Base-by-base conservation (phyloP, 2,113 vertebrate species). In the Petroica traversi region DNA sequence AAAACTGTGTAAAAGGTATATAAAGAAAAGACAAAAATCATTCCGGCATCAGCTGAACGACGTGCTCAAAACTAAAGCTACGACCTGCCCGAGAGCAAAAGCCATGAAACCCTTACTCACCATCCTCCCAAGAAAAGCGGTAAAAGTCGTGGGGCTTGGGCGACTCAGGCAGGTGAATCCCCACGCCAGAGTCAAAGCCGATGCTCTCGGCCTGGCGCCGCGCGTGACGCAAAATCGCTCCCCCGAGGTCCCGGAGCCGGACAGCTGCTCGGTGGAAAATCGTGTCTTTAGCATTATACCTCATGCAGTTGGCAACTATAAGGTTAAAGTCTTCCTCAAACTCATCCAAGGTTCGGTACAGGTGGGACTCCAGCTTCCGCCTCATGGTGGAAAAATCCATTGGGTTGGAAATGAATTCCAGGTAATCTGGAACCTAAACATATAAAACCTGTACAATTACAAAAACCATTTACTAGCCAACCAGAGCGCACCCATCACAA, bases 371-470 rank as follows among this genome's bases (percentile, higher is more conserved):
- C 97, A 99, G 97, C 97, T 99, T 99, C 95, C 97, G 97, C 95
- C 98, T 98, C 98, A 99, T 99, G 86, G 99, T 99, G 97, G 99
- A 99, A 98, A 99, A 99, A 98, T 99, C 99, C 99, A 99, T 99
- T 93, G 99, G 99, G 93, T 99, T 98, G 96, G 98, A 98, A 98
- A 99, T 98, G 97, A 99, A 99, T 98, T 99, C 99, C 98, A 99
- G 97, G 97, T 99, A 99, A 98, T 99, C 99, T 96, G 99, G 99
- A 94, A 99, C 99, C 99, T 99, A 98, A 96, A 97, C 97, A 98
- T 98, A 98, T 98, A 98, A 98, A 98, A 98, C 98, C 98, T 98
- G 98, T 98, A 98, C 98, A 98, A 98, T 98, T 98, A 98, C 98
- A 98, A 98, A 98, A 98, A 98, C 98, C 97, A 98, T 98, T 98